Evolutionary conservation across 2,888 invertebrate genomes (phyloP).

Genomic region (Epistrophe eligans): DNA sequence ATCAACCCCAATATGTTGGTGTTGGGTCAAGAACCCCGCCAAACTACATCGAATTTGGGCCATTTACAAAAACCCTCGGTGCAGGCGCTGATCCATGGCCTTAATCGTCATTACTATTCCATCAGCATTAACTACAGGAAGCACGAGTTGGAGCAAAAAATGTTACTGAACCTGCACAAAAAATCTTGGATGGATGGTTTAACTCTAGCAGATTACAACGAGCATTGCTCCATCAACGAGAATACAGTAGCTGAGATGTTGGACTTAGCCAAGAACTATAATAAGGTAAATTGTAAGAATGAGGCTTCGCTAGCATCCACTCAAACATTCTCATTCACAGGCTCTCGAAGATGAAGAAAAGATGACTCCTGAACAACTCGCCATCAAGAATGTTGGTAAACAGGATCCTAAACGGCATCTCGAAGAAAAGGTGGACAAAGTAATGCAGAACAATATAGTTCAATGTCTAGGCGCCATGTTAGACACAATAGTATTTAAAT

Average conservation of each 20-base stretch:
- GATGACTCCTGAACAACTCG: conserved; percentile 99
- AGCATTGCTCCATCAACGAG: conserved; percentile 97
- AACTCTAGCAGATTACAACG: conserved; percentile 94
- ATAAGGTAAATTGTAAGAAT: conserved; percentile 86
- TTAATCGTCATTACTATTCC: conserved; percentile 99
- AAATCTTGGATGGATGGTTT: conserved; percentile 99
- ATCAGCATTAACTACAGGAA: conserved; percentile 99
- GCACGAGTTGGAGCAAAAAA: conserved; percentile 99
- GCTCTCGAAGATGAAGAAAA: conserved; percentile 99
- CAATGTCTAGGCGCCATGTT: conserved; percentile 99
- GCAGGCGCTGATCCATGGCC: conserved; percentile 98
- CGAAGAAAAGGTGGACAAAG: conserved; percentile 98
- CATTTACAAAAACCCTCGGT: conserved; percentile 99
- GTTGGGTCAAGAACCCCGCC: conserved; percentile 98
- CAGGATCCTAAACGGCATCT: conserved; percentile 99
- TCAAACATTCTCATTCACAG: conserved; percentile 73
- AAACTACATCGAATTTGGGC: conserved; percentile 99
- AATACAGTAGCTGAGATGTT: conserved; percentile 98
- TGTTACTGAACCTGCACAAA: conserved; percentile 99
- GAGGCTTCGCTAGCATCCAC: no score
- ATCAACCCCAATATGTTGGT: conserved; percentile 99
- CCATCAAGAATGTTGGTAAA: conserved; percentile 99
- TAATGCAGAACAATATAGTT: conserved; percentile 99
- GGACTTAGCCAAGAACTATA: conserved; percentile 98
- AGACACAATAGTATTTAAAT: conserved; percentile 96